These are phyloP conservation scores for Sylvilagus bachmani DNA, from an alignment of 2,113 vertebrate species.

Conservation along the genomic window DNA sequence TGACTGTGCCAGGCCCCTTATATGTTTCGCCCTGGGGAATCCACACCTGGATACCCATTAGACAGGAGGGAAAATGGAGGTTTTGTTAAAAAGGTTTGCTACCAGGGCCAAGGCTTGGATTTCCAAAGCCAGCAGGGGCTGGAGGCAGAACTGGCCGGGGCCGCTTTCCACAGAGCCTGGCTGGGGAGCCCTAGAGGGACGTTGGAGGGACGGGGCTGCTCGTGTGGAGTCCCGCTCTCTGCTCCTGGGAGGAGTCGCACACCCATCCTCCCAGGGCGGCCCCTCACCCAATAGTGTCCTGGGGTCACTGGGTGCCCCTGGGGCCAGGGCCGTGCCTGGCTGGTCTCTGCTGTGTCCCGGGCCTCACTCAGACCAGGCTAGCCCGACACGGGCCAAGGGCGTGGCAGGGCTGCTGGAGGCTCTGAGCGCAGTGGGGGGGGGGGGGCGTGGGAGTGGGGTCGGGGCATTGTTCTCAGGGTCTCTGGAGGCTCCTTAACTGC, in stretches of 20 bases:
- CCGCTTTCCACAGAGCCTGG: neutral
- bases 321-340: accelerated
- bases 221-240: too few species aligned
- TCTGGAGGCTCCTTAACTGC: conserved; percentile 86
- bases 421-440: neutral
- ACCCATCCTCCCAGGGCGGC: too few species aligned
- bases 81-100: neutral
- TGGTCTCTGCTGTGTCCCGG: too few species aligned
- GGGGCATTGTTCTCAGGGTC: neutral
- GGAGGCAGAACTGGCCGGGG: accelerated
- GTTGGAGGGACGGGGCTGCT: neutral
- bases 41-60: too few species aligned
- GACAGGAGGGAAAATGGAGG: neutral
- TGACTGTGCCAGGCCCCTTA: neutral
- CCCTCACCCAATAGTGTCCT: accelerated
- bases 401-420: too few species aligned
- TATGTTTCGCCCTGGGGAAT: accelerated
- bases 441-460: neutral
- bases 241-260: neutral
- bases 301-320: neutral
- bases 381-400: too few species aligned
- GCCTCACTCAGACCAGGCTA: neutral
- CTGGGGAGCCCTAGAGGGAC: accelerated
- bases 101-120: neutral
- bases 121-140: neutral